Evolutionary conservation across 2,797 vertebrate species (phyloP).

Genomic region (Streptopelia turtur): DNA sequence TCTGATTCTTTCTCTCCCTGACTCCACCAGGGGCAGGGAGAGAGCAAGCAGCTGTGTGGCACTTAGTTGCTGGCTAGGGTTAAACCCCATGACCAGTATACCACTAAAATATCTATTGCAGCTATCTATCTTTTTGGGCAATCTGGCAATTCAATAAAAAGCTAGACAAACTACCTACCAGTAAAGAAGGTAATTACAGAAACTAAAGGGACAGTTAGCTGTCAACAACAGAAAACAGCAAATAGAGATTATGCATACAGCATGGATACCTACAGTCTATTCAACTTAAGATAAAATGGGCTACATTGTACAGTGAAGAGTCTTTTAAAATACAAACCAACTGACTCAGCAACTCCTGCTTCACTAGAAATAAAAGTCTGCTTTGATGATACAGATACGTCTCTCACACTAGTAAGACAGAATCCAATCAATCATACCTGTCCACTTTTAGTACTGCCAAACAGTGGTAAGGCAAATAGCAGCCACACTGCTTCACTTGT

Average conservation of each 20-base stretch:
- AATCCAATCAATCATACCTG: neutral
- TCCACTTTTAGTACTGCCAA: neutral
- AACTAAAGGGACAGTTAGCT: neutral
- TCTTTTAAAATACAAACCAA: neutral
- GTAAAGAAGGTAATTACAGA: neutral
- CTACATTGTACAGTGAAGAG: neutral
- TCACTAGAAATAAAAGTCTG: neutral
- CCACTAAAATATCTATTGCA: neutral
- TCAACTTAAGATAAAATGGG: neutral
- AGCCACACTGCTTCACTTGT: neutral
- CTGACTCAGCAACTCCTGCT: neutral
- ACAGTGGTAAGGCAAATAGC: neutral
- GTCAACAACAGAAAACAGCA: neutral
- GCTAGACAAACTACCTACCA: neutral
- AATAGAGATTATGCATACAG: neutral
- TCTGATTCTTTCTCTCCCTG: too few relatives aligned
- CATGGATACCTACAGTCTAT: neutral
- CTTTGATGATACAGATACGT: neutral
- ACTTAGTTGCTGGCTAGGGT: too few relatives aligned
- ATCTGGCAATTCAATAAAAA: neutral
- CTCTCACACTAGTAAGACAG: neutral
- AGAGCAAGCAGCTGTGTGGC: too few relatives aligned
- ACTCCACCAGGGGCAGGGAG: too few relatives aligned
- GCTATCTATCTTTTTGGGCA: neutral
- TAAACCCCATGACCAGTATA: neutral